Evolutionary conservation across 2,888 invertebrate species (phyloP), one percentile per base, ranked within the genome.

Genomic region (Chaitophorus viminalis): DNA sequence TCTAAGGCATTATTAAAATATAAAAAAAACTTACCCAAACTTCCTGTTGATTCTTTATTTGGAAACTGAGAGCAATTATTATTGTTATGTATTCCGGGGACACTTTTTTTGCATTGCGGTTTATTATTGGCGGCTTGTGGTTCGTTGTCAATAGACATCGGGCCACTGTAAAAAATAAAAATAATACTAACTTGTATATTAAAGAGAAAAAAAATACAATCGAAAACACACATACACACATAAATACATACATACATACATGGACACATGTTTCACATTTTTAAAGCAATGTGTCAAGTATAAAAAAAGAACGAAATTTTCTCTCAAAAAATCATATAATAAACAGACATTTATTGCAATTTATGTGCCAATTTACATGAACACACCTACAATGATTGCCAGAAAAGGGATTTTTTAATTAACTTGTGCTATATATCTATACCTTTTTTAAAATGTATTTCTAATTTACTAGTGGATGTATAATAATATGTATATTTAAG

Each of bases 1-100:
- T 36, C n/a, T 77, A 33, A 9, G 78, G 70, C 25, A 6, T 75
- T 83, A 31, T 76, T 65, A 46, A 65, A 65, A 75, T n/a, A n/a
- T 25, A 60, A 60, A 78, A 87, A 79, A 60, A 87, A 87, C 79
- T 72, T 74, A 87, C 86, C 79, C 86, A 87, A 79, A 87, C 79
- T 87, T 87, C 86, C 86, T 33, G 86, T 79, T 46, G 79, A 70
- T 21, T 89, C 89, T 87, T 89, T 90, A 46, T 90, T 89, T 18
- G 91, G 83, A 25, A 90, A 89, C 75, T 90, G 90, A 33, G 90
- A 89, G 77, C 90, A 90, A 84, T 90, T 90, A 89, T 91, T 91
- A 90, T 91, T 89, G 75, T 87, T 87, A 60, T 87, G 86, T 18
- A 87, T 74, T 78, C 79, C 86, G 31, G 54, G 29, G 78, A 87